Evolutionary conservation across 2,113 vertebrate species (phyloP), one percentile per base, ranked within the genome.

Genomic region (Barbus barbus): DNA sequence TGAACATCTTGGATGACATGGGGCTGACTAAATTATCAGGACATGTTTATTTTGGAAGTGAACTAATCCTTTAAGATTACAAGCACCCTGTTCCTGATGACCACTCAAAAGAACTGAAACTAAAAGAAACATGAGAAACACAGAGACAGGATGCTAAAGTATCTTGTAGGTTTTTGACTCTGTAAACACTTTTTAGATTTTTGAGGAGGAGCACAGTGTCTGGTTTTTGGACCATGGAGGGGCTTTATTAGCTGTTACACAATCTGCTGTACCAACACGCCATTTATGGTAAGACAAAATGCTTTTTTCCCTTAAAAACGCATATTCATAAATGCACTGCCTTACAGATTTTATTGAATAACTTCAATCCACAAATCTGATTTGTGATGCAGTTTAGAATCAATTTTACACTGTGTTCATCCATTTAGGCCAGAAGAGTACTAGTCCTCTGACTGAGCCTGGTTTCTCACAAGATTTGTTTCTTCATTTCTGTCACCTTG

Each of bases 191-290:
- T n/a, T 90, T 36, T 90, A 99, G 97, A 95, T 97, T 86, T 98
- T 99, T 41, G 96, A 99, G 81, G 97, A 98, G 90, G 96, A 98
- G 69, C 96, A 97, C 93, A 97, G 96, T 2, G 92, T 99, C 65
- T 97, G 97, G 96, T 99, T 97, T 89, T 95, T 99, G 90, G 97
- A 99, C 92, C 96, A 97, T 88, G 97, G 97, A 83, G 97, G 97
- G 6, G 96, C 97, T 61, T 92, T 99, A 78, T 95, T 99, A 86
- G 97, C 97, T 12, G 94, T 99, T 92, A 95, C 96, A 75, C 96
- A 96, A 65, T 96, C 96, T 0, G 92, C 95, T 36, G 93, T 95
- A 71, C 97, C 96, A 22, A 94, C 97, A 86, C 93, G 92, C 48
- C 96, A 98, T 87, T 90, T 98, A 90, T 97, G 97, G 97, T 99